These are phyloP conservation scores for Thera britannica DNA, from an alignment of 2,888 invertebrate genomes.

Conservation along the genomic window DNA sequence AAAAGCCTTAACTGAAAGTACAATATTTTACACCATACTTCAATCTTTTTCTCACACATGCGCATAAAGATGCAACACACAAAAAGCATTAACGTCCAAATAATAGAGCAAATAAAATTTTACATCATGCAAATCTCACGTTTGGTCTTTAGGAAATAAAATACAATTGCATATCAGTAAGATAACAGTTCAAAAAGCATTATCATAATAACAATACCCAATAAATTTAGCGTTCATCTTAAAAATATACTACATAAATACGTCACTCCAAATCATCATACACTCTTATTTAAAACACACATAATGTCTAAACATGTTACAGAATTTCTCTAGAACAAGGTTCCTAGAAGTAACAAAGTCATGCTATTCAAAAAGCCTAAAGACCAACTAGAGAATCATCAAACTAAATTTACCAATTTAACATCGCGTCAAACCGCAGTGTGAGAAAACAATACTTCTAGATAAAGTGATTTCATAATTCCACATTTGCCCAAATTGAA, in stretches of 20 bases:
- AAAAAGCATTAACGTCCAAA: slow-evolving; percentile 68
- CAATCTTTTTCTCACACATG: slow-evolving; percentile 81
- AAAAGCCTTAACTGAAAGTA: slow-evolving; percentile 71
- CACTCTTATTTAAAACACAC: slow-evolving; percentile 44
- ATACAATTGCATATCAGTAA: slow-evolving; percentile 55
- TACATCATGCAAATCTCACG: slow-evolving; percentile 80
- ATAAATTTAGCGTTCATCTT: slow-evolving; percentile 83
- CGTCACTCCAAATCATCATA: slow-evolving; percentile 66
- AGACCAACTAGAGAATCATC: slow-evolving; percentile 77
- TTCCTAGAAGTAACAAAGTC: slow-evolving; percentile 35
- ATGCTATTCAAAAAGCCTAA: slow-evolving; percentile 71
- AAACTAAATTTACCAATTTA: slow-evolving; percentile 44
- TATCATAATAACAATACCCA: slow-evolving; percentile 76
- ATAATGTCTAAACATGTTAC: slow-evolving; percentile 24
- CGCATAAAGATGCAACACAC: slow-evolving; percentile 74
- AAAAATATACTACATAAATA: slow-evolving; percentile 65
- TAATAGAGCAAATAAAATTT: slow-evolving; percentile 69
- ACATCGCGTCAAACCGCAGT: slow-evolving; percentile 61
- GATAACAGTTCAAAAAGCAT: slow-evolving; percentile 50
- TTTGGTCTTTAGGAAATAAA: slow-evolving; percentile 83
- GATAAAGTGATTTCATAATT: slow-evolving; percentile 77
- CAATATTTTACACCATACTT: slow-evolving; percentile 55
- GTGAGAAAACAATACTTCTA: slow-evolving; percentile 66
- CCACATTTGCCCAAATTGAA: slow-evolving; percentile 77
- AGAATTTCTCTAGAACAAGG: slow-evolving; percentile 15